Evolutionary conservation across 2,113 vertebrate species (phyloP), one percentile per base, ranked within the genome.

Genomic region (Climacteris rufus): DNA sequence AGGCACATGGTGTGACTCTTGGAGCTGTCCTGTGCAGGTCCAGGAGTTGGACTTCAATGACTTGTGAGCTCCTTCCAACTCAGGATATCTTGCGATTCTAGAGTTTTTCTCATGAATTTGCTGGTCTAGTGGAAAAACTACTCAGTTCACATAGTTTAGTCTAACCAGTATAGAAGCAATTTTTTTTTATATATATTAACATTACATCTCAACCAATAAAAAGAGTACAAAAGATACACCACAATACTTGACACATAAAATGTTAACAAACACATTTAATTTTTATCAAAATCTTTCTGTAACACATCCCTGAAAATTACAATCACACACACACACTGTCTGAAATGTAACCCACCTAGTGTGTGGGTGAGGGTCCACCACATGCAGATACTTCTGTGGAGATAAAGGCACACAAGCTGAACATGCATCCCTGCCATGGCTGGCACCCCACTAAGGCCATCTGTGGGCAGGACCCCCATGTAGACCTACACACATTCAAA

Each of bases 401-500:
- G 18, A 13, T 47, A 12, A 24, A 31, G 7, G 10, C 63, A 22
- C 21, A 44, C 8, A 9, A 6, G 20, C 25, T 61, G 30, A 52
- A 23, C 11, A 24, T 19, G 7, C 3, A 30, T 11, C 7, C 5
- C 18, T 59, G 63, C 22, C 23, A 10, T 56, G 56, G 10, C 18
- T 49, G 53, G 15, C 7, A 45, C 3, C 4, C 7, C 40, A 11
- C 15, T 24, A 42, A 42, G 25, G 25, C 21, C 0, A 8, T 16
- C 40, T 54, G 6, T 68, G 39, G 31, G 10, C 42, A 49, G 59
- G 19, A 23, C 3, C 1, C 15, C 28, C 22, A 31, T 13, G 5
- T 16, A 33, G 4, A 54, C 20, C 5, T 25, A 45, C 11, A 53
- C 3, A 39, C 12, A 23, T 19, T 37, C 0, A 0, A 33, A 47